These are phyloP conservation scores for Dermochelys coriacea DNA, from an alignment of 2,797 vertebrate species.

Conservation along the genomic window DNA sequence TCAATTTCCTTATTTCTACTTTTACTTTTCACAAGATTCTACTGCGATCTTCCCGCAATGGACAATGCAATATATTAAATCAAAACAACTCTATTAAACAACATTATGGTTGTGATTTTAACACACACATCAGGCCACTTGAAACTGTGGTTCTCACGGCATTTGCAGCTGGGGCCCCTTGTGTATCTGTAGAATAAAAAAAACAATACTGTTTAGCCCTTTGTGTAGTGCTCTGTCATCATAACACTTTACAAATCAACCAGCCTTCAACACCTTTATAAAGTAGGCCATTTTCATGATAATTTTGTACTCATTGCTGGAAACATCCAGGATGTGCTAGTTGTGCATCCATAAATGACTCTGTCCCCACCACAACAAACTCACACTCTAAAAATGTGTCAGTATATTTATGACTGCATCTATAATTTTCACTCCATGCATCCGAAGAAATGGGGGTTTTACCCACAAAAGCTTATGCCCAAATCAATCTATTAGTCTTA, in stretches of 20 bases:
- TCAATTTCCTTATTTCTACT: neutral
- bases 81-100: neutral
- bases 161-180: rapidly evolving
- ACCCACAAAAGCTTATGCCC: too few relatives aligned
- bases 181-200: neutral
- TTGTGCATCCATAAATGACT: neutral
- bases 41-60: neutral
- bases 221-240: rapidly evolving
- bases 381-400: neutral
- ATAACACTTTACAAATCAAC: neutral
- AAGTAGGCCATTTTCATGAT: neutral
- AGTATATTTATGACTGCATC: too few relatives aligned
- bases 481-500: too few relatives aligned
- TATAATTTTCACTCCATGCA: too few relatives aligned
- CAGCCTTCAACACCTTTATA: neutral
- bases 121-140: neutral
- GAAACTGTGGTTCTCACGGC: neutral
- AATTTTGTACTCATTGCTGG: neutral
- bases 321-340: neutral
- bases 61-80: rapidly evolving
- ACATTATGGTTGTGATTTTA: neutral
- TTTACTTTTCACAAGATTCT: neutral
- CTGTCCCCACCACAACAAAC: neutral
- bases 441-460: too few relatives aligned
- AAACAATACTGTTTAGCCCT: rapidly evolving